Evolutionary conservation across 2,797 vertebrate species (phyloP).

Genomic region (Spea hammondii): DNA sequence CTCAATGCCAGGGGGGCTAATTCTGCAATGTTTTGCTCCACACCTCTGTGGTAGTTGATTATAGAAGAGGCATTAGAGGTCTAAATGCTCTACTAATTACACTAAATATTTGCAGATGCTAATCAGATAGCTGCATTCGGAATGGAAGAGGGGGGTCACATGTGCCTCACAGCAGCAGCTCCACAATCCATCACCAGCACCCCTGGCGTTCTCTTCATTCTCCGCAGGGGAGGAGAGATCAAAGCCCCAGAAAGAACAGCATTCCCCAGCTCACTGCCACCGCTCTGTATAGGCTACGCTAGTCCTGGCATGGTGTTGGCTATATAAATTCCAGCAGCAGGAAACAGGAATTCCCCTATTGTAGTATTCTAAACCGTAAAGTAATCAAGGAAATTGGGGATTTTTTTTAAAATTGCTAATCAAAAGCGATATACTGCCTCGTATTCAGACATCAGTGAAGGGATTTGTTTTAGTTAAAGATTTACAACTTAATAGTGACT

Average conservation of each 20-base stretch:
- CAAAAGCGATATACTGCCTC: neutral
- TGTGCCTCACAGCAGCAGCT: slow-evolving; percentile 3
- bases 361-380: slow-evolving; percentile 6
- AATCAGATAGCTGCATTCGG: slow-evolving; percentile 4
- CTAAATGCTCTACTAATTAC: no score
- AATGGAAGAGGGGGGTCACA: slow-evolving; percentile 37
- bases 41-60: no score
- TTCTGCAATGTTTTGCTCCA: no score
- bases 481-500: no score
- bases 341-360: slow-evolving; percentile 15
- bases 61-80: no score
- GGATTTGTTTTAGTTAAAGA: no score
- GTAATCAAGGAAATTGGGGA: slow-evolving; percentile 11
- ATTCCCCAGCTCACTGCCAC: slow-evolving; percentile 16
- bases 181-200: slow-evolving; percentile 28
- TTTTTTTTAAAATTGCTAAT: slow-evolving; percentile 15
- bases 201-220: slow-evolving; percentile 27
- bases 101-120: neutral
- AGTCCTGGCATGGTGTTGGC: slow-evolving; percentile 9
- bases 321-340: slow-evolving; percentile 27
- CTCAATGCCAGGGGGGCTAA: no score
- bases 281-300: slow-evolving; percentile 14
- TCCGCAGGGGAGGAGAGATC: slow-evolving; percentile 52
- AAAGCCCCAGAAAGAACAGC: slow-evolving; percentile 18
- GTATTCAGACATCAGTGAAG: no score